These are phyloP conservation scores for Anthophora plumipes DNA, from an alignment of 2,888 invertebrate genomes.

Conservation along the genomic window DNA sequence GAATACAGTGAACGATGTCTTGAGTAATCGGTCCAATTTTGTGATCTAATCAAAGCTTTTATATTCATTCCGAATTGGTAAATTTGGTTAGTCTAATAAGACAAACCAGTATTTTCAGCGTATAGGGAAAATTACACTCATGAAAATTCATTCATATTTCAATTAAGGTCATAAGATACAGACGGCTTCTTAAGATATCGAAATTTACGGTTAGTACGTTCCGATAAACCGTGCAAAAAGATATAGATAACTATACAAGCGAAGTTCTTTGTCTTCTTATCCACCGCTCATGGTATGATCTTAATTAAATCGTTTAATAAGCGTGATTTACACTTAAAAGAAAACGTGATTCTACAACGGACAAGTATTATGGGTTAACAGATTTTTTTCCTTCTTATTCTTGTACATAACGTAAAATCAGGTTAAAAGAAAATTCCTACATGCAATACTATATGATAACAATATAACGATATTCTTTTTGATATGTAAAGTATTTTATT, in stretches of 20 bases:
- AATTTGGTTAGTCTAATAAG: constrained; percentile 38
- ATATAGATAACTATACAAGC: constrained; percentile 13
- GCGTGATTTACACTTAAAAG: constrained; percentile 48
- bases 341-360: constrained; percentile 34
- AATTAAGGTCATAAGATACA: constrained; percentile 54
- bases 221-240: constrained; percentile 23
- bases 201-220: constrained; percentile 19
- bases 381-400: constrained; percentile 73
- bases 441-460: constrained; percentile 68
- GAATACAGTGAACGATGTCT: constrained; percentile 25
- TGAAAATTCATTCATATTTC: constrained; percentile 8
- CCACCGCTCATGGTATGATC: constrained; percentile 32
- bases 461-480: constrained; percentile 70
- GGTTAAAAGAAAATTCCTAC: constrained; percentile 66
- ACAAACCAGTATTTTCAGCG: constrained; percentile 14
- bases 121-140: constrained; percentile 17
- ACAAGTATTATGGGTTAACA: constrained; percentile 54
- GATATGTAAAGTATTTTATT: constrained; percentile 75
- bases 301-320: constrained; percentile 53
- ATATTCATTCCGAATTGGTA: constrained; percentile 27
- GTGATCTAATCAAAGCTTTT: constrained; percentile 44
- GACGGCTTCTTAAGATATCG: constrained; percentile 43
- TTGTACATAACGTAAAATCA: constrained; percentile 73
- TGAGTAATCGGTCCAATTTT: constrained; percentile 50
- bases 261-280: constrained; percentile 42